Percentiles rank a stretch among this genome's conserved stretches.
Evolutionary conservation across 2,888 invertebrate genomes (phyloP).

Genomic region (Steromphala cineraria): DNA sequence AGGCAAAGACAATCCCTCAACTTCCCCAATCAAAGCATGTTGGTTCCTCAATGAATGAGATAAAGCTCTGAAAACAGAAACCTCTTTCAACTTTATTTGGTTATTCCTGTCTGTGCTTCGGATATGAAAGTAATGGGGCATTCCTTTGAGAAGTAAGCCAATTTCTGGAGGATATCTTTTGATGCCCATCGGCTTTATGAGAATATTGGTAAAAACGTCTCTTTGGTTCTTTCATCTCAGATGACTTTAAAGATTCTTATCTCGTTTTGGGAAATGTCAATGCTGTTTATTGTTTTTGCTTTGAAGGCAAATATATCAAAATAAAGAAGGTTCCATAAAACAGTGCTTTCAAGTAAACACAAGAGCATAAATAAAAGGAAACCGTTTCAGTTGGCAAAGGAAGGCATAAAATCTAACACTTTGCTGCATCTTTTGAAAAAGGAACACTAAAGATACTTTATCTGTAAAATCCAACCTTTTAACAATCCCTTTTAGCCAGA

Average conservation of each 20-base stretch:
- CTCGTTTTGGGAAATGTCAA: neutral
- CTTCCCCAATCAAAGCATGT: too few species aligned
- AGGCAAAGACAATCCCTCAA: too few species aligned
- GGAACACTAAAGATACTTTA: too few species aligned
- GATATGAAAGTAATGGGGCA: neutral
- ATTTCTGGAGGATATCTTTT: neutral
- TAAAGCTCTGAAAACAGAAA: too few species aligned
- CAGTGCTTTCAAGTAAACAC: too few species aligned
- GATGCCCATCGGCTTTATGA: neutral
- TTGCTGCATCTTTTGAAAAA: too few species aligned
- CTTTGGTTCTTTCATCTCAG: neutral
- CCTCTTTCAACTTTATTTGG: neutral
- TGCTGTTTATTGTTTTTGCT: neutral
- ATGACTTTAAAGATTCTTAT: neutral
- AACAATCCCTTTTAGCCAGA: too few species aligned
- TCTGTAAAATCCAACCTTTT: too few species aligned
- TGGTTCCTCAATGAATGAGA: too few species aligned
- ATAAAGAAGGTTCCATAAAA: neutral
- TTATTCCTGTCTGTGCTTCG: neutral
- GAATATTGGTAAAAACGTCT: neutral
- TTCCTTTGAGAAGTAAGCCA: neutral
- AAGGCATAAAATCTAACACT: too few species aligned
- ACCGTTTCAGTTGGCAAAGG: too few species aligned
- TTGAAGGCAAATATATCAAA: neutral
- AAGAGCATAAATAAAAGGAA: too few species aligned